Base-by-base conservation (phyloP, 2,797 vertebrate species). In the Sebastes umbrosus region DNA sequence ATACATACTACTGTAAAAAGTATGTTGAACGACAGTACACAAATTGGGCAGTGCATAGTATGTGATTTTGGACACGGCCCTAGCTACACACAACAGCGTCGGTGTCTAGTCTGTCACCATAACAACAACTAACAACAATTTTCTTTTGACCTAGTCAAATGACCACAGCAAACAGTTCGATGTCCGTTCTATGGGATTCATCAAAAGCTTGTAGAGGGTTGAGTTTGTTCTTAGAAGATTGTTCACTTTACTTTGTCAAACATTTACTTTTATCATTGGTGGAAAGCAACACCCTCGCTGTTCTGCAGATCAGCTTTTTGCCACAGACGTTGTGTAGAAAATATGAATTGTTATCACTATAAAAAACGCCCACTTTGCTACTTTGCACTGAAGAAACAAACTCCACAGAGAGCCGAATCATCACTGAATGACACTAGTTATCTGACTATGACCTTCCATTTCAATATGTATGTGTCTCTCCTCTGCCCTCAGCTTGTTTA, bases 401-500 rank as follows among this genome's bases (percentile, higher is more conserved):
- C 6, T 5, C 18, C 25, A n/a, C 24, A 69, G n/a, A 36, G 22
- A 79, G 31, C 34, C 4, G 14, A 63, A 57, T 12, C 2, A 10
- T 25, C n/a, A 6, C 1, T 66, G n/a, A 76, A 74, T 24, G 22
- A 46, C 54, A 62, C 29, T 34, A 32, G 25, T 50, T 55, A 57
- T 72, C 54, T 46, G n/a, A 60, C 69, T 50, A 8, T 69, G 27
- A 73, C 55, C 71, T 57, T 58, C 8, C 6, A 46, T 34, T 72
- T 70, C 58, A 27, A 16, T 57, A 54, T 52, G 14, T 39, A 36
- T 65, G 32, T 34, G 22, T 64, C 29, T 59, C 16, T 55, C 43
- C 60, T 79, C 69, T 71, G 31, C 65, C 77, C 67, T 27, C 73
- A 32, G 62, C 69, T 46, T 74, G 55, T 75, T 77, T 57, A 71